These are phyloP conservation scores for Callosobruchus maculatus DNA, from an alignment of 2,888 invertebrate genomes.

Conservation along the genomic window DNA sequence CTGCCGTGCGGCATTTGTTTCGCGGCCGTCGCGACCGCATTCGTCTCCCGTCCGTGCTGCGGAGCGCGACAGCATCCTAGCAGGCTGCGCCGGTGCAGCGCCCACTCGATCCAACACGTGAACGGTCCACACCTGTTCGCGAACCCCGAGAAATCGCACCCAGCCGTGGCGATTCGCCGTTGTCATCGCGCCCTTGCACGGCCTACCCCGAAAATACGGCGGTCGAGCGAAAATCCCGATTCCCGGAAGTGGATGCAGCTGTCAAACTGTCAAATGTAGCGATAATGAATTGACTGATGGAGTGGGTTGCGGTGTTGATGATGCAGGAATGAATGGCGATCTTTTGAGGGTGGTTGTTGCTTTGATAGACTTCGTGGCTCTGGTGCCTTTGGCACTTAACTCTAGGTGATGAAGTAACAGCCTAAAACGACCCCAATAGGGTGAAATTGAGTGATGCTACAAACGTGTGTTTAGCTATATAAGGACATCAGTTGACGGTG, in stretches of 20 bases:
- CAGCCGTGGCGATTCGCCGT: neutral
- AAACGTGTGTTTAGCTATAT: neutral
- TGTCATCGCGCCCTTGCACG: neutral
- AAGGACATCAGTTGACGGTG: too few relatives aligned
- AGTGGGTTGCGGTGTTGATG: neutral
- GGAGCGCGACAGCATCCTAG: neutral
- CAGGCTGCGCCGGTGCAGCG: neutral
- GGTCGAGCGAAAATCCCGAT: neutral
- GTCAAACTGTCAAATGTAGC: neutral
- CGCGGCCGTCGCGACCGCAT: neutral
- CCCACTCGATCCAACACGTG: neutral
- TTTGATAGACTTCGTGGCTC: too few relatives aligned
- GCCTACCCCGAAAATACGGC: neutral
- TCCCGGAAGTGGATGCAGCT: neutral
- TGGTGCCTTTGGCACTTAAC: too few relatives aligned
- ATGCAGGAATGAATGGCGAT: neutral
- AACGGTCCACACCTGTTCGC: neutral
- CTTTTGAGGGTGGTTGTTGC: neutral
- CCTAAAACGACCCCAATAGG: neutral
- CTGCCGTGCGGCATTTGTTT: neutral
- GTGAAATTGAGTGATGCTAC: neutral
- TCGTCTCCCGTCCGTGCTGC: neutral
- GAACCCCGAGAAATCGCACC: neutral
- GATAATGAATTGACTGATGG: neutral
- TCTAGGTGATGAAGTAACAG: neutral